Conservation (phyloP, 1,140 invertebrate genomes). For the Drosophila bocqueti region DNA sequence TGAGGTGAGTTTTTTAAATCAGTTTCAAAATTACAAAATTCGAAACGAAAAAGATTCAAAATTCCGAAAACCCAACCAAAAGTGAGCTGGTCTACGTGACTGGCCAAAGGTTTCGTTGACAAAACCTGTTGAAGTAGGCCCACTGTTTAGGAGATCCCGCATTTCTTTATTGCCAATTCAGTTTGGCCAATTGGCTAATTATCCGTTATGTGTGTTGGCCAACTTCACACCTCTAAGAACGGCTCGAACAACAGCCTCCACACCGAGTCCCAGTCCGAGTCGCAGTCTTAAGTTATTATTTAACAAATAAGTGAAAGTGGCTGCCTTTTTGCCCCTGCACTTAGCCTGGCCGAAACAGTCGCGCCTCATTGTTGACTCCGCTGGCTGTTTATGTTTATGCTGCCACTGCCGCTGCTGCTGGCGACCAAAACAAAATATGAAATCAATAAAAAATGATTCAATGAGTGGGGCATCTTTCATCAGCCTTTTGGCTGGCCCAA, state of each 20-base stretch:
- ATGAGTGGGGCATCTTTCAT: conserved; percentile 75
- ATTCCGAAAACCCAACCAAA: conserved; percentile 1
- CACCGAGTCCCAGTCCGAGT: not conserved
- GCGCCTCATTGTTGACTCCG: conserved; percentile 69
- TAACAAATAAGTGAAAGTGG: conserved; percentile 81
- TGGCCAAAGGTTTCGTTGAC: conserved; percentile 47
- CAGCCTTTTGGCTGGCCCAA: conserved; percentile 49
- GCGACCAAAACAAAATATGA: conserved; percentile 67
- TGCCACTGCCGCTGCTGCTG: conserved; percentile 28
- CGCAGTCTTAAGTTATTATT: conserved; percentile 67
- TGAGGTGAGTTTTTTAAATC: conserved; percentile 91
- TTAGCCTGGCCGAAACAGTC: conserved; percentile 64
- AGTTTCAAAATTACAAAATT: not conserved
- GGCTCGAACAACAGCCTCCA: conserved; percentile 27
- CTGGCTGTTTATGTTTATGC: conserved; percentile 71
- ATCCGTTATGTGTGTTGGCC: conserved; percentile 21
- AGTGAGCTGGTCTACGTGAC: conserved; percentile 72
- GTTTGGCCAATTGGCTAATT: conserved; percentile 24
- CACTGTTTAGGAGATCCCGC: conserved; percentile 14
- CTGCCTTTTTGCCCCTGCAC: conserved; percentile 72
- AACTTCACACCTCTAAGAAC: conserved; percentile 57
- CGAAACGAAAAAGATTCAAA: conserved; percentile 4
- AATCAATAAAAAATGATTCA: conserved; percentile 83
- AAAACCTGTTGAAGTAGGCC: conserved; percentile 31
- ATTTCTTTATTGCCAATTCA: conserved; percentile 36